Percentiles rank a stretch among this genome's conserved stretches.
phyloP scores from a whole-genome alignment of 2,113 vertebrate genomes.

The Neogale vison region DNA sequence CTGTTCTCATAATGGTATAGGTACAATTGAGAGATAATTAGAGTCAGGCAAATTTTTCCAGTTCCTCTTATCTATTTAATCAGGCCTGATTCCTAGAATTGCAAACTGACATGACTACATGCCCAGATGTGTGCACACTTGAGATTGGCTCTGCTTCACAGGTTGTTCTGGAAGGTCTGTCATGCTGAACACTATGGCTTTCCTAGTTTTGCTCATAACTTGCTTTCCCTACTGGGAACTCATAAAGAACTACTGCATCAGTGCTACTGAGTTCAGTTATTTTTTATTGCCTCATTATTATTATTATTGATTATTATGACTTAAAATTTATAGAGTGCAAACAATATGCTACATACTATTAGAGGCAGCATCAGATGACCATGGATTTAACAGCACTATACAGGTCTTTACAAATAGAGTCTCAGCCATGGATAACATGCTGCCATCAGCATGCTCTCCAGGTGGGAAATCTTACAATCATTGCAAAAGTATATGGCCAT shows the following conservation, averaged over 20 bases:
- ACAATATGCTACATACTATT: neutral
- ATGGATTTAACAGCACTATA: neutral
- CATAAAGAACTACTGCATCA: neutral
- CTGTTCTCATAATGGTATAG: neutral
- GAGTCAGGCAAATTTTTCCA: neutral
- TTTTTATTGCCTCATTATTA: slow-evolving; percentile 56
- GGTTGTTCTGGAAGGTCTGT: neutral
- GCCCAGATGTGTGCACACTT: neutral
- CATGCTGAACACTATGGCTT: neutral
- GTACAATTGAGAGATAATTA: neutral
- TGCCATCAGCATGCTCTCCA: neutral
- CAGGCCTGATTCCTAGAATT: neutral
- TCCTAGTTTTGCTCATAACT: neutral
- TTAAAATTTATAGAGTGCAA: slow-evolving; percentile 56
- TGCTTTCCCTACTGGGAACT: neutral
- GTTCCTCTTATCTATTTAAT: neutral
- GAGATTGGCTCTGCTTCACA: neutral
- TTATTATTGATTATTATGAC: slow-evolving; percentile 39
- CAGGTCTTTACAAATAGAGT: neutral
- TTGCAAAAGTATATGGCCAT: neutral
- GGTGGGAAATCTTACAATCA: neutral
- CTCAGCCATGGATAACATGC: neutral
- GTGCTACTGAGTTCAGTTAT: neutral
- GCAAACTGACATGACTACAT: neutral
- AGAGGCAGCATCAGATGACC: neutral